These are phyloP conservation scores for Agriopis marginaria DNA, from an alignment of 2,888 invertebrate genomes.

Conservation along the genomic window DNA sequence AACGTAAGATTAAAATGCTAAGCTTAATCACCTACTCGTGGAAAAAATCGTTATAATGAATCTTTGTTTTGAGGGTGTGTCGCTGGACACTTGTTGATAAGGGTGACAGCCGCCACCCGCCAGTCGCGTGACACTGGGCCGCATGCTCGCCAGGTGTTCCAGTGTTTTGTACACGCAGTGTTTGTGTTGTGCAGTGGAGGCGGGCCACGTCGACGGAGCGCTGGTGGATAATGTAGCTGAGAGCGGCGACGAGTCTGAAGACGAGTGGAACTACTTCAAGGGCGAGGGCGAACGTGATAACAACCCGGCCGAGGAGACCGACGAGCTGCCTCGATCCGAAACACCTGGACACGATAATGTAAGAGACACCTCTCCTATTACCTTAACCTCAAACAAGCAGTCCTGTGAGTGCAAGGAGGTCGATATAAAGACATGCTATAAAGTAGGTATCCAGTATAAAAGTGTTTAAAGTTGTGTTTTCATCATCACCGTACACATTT, in stretches of 20 bases:
- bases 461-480: neutral
- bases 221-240: conserved; percentile 91
- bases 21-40: conserved; percentile 3
- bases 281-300: conserved; percentile 88
- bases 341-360: conserved; percentile 83
- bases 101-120: conserved; percentile 7
- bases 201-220: conserved; percentile 80
- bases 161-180: conserved; percentile 48
- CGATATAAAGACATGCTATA: neutral
- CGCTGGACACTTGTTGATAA: conserved; percentile 73
- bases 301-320: conserved; percentile 86
- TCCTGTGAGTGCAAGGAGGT: neutral
- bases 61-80: conserved; percentile 73
- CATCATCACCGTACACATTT: neutral
- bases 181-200: conserved; percentile 74
- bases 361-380: conserved; percentile 45
- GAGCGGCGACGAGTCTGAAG: conserved; percentile 92
- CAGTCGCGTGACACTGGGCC: conserved; percentile 4
- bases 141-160: conserved; percentile 54
- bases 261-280: conserved; percentile 95
- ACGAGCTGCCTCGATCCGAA: conserved; percentile 80
- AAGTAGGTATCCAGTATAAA: neutral
- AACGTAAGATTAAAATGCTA: conserved; percentile 10
- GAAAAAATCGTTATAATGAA: conserved; percentile 41
- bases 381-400: neutral